Percentiles rank a stretch among this genome's conserved stretches.
These are phyloP conservation scores for Ommatoiulus sabulosus DNA, from an alignment of 2,888 invertebrate genomes.

Conservation along the genomic window DNA sequence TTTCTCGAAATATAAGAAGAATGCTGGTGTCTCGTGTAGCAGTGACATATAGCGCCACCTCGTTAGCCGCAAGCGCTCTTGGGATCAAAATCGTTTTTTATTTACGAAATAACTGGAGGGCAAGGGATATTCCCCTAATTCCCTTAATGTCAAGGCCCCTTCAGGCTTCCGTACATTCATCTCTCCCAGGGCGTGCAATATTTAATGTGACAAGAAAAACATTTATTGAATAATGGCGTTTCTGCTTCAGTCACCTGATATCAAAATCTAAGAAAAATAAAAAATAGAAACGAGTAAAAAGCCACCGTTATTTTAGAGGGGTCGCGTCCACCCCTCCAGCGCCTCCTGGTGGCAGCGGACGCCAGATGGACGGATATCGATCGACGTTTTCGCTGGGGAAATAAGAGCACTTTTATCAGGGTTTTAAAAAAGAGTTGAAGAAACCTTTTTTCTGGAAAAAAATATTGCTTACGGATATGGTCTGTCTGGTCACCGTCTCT, in stretches of 20 bases:
- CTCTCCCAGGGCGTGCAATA: not conserved
- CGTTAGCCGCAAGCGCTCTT: too few relatives aligned
- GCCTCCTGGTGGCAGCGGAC: not conserved
- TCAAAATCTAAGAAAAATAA: not conserved
- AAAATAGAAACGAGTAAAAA: not conserved
- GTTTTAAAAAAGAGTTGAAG: not conserved
- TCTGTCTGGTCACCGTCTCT: too few relatives aligned
- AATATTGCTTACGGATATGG: too few relatives aligned
- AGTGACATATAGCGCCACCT: too few relatives aligned
- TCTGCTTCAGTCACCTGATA: not conserved
- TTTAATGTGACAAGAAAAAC: conserved; percentile 15
- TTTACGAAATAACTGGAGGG: too few relatives aligned
- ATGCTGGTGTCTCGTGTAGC: too few relatives aligned
- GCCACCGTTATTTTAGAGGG: too few relatives aligned
- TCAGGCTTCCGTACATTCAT: too few relatives aligned
- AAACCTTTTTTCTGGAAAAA: not conserved
- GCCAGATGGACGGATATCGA: not conserved
- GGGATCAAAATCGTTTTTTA: too few relatives aligned
- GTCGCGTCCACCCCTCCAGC: not conserved
- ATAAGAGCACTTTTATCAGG: not conserved
- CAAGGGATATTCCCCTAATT: too few relatives aligned
- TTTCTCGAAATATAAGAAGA: too few relatives aligned
- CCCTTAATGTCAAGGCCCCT: too few relatives aligned
- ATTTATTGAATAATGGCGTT: conserved; percentile 9
- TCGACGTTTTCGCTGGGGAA: not conserved